Evolutionary conservation across 1,140 invertebrate genomes (phyloP), one percentile per base, ranked within the genome.

Genomic region (Drosophila subpulchrella): DNA sequence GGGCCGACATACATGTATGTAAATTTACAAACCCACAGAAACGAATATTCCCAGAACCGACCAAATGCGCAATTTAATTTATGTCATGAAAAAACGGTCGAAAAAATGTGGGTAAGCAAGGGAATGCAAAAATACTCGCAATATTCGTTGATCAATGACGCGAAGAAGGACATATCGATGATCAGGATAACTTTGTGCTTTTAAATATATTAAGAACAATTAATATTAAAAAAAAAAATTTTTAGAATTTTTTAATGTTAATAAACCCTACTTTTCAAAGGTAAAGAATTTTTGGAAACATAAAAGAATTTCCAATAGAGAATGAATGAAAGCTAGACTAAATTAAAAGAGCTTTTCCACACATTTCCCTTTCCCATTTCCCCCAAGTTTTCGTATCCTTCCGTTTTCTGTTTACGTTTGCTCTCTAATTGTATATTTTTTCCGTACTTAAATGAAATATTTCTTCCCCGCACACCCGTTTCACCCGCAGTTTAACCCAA

Each of bases 41-140:
- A 51, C 27, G 60, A 75, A 57, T 65, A 57, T 65, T 62, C 39
- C 32, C 47, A 44, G 48, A 38, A 57, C 46, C 38, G 57, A 42
- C 24, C 57, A 65, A 63, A 81, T 72, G 75, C 41, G 47, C 50
- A 68, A 78, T 86, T 86, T 81, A 78, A 86, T 78, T 57, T 68
- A 78, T 59, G 57, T 55, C 73, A 57, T 20, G 39, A 51, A 60
- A 55, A 74, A 74, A 51, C 39, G 36, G 30, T 38, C 12, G 39
- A 48, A 67, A 41, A 47, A 17, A 20, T 15, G 20, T 27, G 58
- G 24, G 34, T 10, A 62, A 39, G 8, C 36, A 39, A 56, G 48
- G 30, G 51, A 72, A 51, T 3, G 17, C 38, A 51, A 51, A 30
- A 30, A 36, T 63, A 50, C 38, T 17, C 30, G 48, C 12, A 34